A percentile compares a stretch with the other conserved stretches of the same genome.
Evolutionary conservation across 2,797 vertebrate genomes (phyloP).

Genomic region (Lutjanus campechanus): DNA sequence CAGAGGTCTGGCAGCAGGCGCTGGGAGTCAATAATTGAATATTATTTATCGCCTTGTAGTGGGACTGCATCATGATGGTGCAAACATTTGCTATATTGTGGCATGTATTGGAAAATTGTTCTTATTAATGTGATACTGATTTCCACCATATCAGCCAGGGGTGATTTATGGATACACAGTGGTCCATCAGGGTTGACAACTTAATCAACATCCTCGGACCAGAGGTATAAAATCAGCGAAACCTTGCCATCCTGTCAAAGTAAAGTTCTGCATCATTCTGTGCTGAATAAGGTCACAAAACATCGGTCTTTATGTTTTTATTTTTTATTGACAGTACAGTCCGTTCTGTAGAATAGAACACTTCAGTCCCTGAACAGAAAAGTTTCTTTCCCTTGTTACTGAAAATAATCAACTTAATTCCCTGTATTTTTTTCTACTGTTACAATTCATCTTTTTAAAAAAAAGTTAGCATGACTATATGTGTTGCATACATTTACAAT

Average conservation of each 20-base stretch:
- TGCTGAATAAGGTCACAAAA: constrained; percentile 22
- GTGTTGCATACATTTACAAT: constrained; percentile 83
- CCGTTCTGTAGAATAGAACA: constrained; percentile 75
- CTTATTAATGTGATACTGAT: not conserved
- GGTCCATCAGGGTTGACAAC: not conserved
- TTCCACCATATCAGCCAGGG: not conserved
- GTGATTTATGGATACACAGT: not conserved
- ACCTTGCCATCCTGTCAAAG: too few relatives aligned
- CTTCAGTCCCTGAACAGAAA: constrained; percentile 75
- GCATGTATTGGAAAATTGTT: not conserved
- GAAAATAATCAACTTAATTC: constrained; percentile 57
- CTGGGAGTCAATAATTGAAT: not conserved
- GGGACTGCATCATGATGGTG: not conserved
- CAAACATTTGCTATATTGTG: not conserved
- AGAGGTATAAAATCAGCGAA: not conserved
- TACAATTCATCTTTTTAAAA: constrained; percentile 44
- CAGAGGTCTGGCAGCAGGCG: not conserved
- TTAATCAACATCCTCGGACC: not conserved
- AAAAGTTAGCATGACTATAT: constrained; percentile 74
- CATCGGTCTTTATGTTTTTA: constrained; percentile 36
- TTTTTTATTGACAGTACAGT: constrained; percentile 75
- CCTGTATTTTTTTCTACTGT: constrained; percentile 45
- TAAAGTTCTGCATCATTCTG: not conserved
- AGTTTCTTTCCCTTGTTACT: constrained; percentile 46
- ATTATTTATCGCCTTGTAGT: not conserved